phyloP scores from a whole-genome alignment of 2,797 vertebrate species.

The Bovichtus variegatus region DNA sequence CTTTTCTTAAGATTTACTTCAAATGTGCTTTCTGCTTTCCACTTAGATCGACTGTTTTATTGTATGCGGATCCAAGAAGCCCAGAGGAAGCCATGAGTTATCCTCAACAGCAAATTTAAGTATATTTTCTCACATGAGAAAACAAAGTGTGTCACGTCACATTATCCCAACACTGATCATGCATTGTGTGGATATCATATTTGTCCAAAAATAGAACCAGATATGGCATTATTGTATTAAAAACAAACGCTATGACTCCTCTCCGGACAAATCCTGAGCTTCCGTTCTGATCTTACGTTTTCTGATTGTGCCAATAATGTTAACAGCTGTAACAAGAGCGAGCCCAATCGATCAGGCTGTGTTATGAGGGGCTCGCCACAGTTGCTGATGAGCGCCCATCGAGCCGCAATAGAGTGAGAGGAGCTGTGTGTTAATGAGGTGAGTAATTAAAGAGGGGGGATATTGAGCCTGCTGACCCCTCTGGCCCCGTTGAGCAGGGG shows the following conservation, averaged over 20 bases:
- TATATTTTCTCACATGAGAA: neutral
- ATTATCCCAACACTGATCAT: neutral
- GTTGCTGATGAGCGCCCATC: conserved; percentile 48
- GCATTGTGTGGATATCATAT: neutral
- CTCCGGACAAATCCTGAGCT: neutral
- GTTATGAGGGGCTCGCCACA: conserved; percentile 58
- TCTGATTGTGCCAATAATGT: conserved; percentile 49
- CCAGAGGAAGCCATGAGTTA: neutral
- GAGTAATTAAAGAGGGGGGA: conserved; percentile 79
- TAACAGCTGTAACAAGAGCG: conserved; percentile 55
- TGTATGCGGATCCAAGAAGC: neutral
- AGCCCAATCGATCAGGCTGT: conserved; percentile 54
- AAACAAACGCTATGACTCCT: neutral
- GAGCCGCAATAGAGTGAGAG: conserved; percentile 57
- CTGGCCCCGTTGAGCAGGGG: conserved; percentile 51
- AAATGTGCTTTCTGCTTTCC: conserved; percentile 46
- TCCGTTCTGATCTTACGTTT: conserved; percentile 18
- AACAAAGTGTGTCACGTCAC: neutral
- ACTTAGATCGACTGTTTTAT: conserved; percentile 33
- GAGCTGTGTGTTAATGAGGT: conserved; percentile 79
- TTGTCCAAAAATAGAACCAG: conserved; percentile 1
- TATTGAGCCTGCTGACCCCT: conserved; percentile 77
- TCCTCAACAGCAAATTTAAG: neutral
- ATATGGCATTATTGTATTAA: neutral
- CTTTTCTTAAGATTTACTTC: conserved; percentile 28